A percentile compares a stretch with the other conserved stretches of the same genome.
These are phyloP conservation scores for Cheilosia urbana DNA, from an alignment of 2,888 invertebrate genomes.

Conservation along the genomic window DNA sequence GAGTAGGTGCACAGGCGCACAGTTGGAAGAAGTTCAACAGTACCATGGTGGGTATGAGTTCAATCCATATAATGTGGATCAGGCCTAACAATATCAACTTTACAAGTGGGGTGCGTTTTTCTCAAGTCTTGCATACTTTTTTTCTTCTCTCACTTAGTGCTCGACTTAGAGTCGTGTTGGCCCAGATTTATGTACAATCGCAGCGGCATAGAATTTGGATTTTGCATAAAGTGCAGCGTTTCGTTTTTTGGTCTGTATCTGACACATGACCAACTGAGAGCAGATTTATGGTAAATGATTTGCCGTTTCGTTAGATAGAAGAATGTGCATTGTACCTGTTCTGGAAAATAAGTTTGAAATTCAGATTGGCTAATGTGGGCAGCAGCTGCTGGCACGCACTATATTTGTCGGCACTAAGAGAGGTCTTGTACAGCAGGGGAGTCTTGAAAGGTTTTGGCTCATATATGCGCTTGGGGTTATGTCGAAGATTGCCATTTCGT, in stretches of 20 bases:
- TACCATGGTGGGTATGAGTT: slow-evolving; percentile 29
- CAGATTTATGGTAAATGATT: slow-evolving; percentile 70
- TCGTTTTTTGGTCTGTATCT: slow-evolving; percentile 45
- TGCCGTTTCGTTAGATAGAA: slow-evolving; percentile 58
- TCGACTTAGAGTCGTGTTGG: slow-evolving; percentile 36
- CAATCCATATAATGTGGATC: slow-evolving; percentile 51
- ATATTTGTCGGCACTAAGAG: slow-evolving; percentile 16
- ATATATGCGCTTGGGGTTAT: not conserved
- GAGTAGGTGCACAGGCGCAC: not conserved
- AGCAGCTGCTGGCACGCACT: slow-evolving; percentile 55
- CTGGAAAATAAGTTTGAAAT: slow-evolving; percentile 31
- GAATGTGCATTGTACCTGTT: slow-evolving; percentile 54
- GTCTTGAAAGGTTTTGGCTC: slow-evolving; percentile 39
- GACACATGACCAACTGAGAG: slow-evolving; percentile 65
- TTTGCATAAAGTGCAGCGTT: slow-evolving; percentile 62
- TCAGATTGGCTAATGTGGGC: slow-evolving; percentile 42
- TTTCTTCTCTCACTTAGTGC: slow-evolving; percentile 10
- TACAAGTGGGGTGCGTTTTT: slow-evolving; percentile 56
- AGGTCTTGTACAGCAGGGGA: slow-evolving; percentile 15
- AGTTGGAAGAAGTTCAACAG: slow-evolving; percentile 41
- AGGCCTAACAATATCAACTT: slow-evolving; percentile 29
- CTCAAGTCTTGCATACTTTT: slow-evolving; percentile 16
- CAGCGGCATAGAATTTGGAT: slow-evolving; percentile 44
- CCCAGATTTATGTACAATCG: slow-evolving; percentile 54
- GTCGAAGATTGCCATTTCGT: slow-evolving; percentile 5